phyloP scores from a whole-genome alignment of 1,140 invertebrate species.

The Drosophila insularis region DNA sequence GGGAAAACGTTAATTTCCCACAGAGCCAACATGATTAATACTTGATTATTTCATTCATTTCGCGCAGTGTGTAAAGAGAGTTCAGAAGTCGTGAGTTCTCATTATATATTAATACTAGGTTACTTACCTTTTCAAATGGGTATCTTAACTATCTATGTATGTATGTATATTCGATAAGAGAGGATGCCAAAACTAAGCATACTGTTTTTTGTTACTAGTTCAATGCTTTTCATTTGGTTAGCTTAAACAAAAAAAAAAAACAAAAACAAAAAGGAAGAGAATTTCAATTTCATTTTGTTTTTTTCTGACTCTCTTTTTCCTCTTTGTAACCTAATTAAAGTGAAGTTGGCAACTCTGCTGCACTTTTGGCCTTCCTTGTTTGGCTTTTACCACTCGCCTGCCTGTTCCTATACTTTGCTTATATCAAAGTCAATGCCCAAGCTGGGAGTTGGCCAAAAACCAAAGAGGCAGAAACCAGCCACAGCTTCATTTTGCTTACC shows the following conservation, averaged over 20 bases:
- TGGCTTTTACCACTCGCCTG: neutral
- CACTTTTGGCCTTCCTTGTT: neutral
- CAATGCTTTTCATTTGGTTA: no score
- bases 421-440: slow-evolving; percentile 4
- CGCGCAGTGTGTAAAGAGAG: neutral
- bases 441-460: neutral
- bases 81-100: neutral
- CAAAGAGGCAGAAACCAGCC: neutral
- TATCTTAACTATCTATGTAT: neutral
- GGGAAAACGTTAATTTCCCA: slow-evolving; percentile 3
- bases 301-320: neutral
- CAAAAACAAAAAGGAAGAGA: neutral
- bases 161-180: no score
- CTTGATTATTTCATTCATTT: slow-evolving; percentile 6
- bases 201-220: no score
- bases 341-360: slow-evolving; percentile 3
- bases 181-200: no score
- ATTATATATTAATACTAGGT: neutral
- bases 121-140: neutral
- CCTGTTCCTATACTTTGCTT: neutral
- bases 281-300: neutral
- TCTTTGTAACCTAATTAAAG: neutral
- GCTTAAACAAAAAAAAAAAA: no score
- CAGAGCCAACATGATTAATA: slow-evolving; percentile 5
- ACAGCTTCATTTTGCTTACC: neutral